phyloP scores from a whole-genome alignment of 2,113 vertebrate species.

The Pteropus alecto region DNA sequence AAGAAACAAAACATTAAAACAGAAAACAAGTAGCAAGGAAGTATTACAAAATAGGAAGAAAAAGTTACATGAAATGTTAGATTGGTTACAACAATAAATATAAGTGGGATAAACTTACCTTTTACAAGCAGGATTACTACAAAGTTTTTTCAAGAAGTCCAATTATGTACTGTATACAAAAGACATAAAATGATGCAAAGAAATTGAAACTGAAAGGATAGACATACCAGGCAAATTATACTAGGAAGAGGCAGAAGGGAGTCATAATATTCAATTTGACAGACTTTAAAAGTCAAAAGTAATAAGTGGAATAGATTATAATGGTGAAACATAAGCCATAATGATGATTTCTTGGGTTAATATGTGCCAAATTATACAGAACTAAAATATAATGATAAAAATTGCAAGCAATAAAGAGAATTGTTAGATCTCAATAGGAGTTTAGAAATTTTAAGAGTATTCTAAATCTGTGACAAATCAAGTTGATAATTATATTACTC shows the following conservation, averaged over 20 bases:
- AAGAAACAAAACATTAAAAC: background rate
- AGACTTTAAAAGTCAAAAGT: conserved; percentile 27
- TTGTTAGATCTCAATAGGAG: background rate
- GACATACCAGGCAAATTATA: background rate
- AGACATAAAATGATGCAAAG: background rate
- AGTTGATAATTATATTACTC: background rate
- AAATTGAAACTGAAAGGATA: conserved; percentile 15
- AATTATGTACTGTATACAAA: background rate
- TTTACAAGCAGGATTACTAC: background rate
- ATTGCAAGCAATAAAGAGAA: background rate
- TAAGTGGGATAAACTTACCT: background rate
- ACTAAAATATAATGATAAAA: conserved; percentile 33
- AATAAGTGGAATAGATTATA: background rate
- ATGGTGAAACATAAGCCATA: background rate
- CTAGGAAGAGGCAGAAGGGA: background rate
- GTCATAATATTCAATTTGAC: background rate
- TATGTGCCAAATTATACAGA: background rate
- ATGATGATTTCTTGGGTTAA: background rate
- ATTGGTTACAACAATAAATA: background rate
- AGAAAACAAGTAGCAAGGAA: background rate
- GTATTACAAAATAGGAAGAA: background rate
- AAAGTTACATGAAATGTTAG: background rate
- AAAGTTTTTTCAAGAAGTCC: background rate
- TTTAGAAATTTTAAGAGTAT: background rate
- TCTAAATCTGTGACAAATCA: background rate